Base-by-base conservation (phyloP, 1,140 invertebrate species). In the Muscidifurax raptorellus region DNA sequence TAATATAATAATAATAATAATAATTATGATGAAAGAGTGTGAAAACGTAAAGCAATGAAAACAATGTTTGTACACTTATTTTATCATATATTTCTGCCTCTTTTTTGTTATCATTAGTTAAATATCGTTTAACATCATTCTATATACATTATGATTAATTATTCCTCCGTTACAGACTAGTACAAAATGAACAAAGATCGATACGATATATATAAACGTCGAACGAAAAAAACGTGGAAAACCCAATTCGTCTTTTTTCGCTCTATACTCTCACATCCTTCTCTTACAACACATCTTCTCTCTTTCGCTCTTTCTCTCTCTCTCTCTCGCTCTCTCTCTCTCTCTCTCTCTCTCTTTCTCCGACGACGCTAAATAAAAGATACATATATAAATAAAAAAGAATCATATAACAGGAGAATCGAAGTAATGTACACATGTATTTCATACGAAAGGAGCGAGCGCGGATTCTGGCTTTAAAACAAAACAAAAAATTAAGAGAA, bases 51-150 rank as follows among this genome's bases (percentile, higher is more conserved):
- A 81, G 40, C 12, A 82, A 82, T 76, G 28, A 85, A 84, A 84
- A 81, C 79, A 81, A 85, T 77, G n/a, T 77, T 85, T 82, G 47
- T 85, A 85, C 84, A 82, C 84, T 82, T 85, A 85, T 79, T 85
- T 83, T 82, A 85, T 82, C 75, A 78, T 85, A 85, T 85, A 85
- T 85, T 85, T 85, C 47, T 85, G 80, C 67, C 75, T 85, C 84
- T 85, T 81, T 84, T 82, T 80, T 85, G 72, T 85, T 81, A 85
- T 85, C 79, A 85, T 81, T 85, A 85, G 80, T 82, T 85, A 82
- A 85, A 85, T 85, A 85, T 85, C 84, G 84, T 82, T 85, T 85
- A 85, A 85, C 84, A 85, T 85, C 80, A 85, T 85, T 85, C 84
- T 85, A 85, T 85, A 85, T 85, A 85, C 84, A 85, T 77, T 76